phyloP scores from a whole-genome alignment of 2,797 vertebrate genomes.

The Balearica regulorum region DNA sequence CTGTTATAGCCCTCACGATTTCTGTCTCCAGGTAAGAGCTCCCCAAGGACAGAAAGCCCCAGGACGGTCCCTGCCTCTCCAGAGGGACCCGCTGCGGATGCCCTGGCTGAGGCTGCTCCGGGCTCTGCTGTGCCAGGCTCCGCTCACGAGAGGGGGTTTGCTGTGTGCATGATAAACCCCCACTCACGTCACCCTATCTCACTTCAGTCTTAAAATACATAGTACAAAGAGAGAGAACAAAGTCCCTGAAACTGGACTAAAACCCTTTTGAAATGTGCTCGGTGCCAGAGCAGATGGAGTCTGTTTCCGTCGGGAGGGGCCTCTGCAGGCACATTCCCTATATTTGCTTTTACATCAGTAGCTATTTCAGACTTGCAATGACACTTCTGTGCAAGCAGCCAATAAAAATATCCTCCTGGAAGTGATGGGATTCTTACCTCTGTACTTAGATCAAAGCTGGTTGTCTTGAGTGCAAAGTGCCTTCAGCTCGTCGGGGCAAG shows the following conservation, averaged over 20 bases:
- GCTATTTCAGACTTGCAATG: constrained; percentile 31
- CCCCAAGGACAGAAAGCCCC: background rate
- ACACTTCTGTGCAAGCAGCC: background rate
- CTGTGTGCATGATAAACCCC: background rate
- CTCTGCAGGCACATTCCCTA: constrained; percentile 15
- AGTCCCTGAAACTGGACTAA: background rate
- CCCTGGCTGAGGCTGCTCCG: background rate
- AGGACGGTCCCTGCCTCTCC: background rate
- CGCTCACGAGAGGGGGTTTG: rapidly evolving
- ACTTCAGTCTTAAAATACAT: background rate
- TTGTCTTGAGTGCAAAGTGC: background rate
- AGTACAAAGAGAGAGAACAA: background rate
- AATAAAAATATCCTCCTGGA: constrained; percentile 32
- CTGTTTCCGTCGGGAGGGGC: background rate
- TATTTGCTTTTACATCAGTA: background rate
- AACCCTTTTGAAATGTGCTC: background rate
- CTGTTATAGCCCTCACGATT: rapidly evolving
- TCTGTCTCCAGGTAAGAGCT: background rate
- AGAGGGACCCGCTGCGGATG: background rate
- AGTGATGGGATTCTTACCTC: background rate
- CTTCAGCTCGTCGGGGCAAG: background rate
- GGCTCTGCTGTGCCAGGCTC: background rate
- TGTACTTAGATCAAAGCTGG: background rate
- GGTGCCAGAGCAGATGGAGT: constrained; percentile 31
- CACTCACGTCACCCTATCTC: background rate